phyloP scores from a whole-genome alignment of 1,140 invertebrate genomes.

The Calephelis virginiensis region DNA sequence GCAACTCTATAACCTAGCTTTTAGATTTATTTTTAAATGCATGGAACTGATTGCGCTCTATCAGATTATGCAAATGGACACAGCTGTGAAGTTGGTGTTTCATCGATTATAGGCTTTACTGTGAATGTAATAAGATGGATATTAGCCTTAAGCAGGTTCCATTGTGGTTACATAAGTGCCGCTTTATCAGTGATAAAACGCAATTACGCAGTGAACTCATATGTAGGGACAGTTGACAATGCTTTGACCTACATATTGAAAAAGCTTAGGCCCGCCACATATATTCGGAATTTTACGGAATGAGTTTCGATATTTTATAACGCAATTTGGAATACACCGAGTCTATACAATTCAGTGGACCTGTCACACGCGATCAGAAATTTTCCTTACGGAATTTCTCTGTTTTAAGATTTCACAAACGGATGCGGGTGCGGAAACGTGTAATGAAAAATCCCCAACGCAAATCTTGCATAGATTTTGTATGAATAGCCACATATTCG shows the following conservation, averaged over 20 bases:
- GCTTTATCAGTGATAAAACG: constrained; percentile 55
- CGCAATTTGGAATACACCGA: too few species aligned
- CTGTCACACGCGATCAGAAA: too few species aligned
- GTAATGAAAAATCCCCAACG: too few species aligned
- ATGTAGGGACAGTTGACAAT: constrained; percentile 9
- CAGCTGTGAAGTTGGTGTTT: constrained; percentile 41
- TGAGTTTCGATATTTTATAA: neutral
- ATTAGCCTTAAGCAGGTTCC: neutral
- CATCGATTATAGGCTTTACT: constrained; percentile 1
- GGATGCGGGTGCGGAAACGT: too few species aligned
- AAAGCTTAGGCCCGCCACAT: constrained; percentile 15
- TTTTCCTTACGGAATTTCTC: too few species aligned
- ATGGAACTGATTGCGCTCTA: constrained; percentile 20
- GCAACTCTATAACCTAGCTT: constrained; percentile 17
- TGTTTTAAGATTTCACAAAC: too few species aligned
- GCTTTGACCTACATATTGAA: constrained; percentile 27
- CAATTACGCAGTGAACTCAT: constrained; percentile 34
- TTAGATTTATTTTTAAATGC: constrained; percentile 17
- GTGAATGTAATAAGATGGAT: neutral
- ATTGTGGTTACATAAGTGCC: constrained; percentile 58
- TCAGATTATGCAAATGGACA: constrained; percentile 58
- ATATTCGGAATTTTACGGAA: neutral
- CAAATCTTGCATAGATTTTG: too few species aligned
- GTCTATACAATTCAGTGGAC: too few species aligned
- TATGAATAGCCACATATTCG: too few species aligned